phyloP scores from a whole-genome alignment of 2,797 vertebrate species.

The Kryptolebias ocellatus region DNA sequence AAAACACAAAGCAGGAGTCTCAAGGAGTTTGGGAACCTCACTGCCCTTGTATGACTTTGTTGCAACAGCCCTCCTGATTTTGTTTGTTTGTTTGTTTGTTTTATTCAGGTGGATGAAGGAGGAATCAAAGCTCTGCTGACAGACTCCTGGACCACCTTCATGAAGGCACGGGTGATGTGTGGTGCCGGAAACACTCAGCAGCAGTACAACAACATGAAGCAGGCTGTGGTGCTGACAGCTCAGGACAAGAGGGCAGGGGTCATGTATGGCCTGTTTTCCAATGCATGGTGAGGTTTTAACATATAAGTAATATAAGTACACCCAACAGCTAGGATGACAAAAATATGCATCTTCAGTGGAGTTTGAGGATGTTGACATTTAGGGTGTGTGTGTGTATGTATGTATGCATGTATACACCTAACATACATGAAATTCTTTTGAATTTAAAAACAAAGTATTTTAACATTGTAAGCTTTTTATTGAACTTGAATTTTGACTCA shows the following conservation, averaged over 20 bases:
- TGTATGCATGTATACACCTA: too few species aligned
- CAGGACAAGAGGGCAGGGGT: slow-evolving; percentile 75
- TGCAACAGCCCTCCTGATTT: background rate
- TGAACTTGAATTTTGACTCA: too few species aligned
- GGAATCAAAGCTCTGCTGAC: slow-evolving; percentile 73
- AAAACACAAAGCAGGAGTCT: background rate
- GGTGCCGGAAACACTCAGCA: slow-evolving; percentile 79
- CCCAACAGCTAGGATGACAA: too few species aligned
- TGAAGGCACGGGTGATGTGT: slow-evolving; percentile 86
- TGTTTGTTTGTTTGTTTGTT: background rate
- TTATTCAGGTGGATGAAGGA: slow-evolving; percentile 82
- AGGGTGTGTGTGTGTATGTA: too few species aligned
- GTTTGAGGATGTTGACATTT: background rate
- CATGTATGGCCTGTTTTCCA: slow-evolving; percentile 86
- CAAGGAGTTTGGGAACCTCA: background rate
- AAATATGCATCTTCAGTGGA: background rate
- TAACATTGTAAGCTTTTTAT: too few species aligned
- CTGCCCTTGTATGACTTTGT: background rate
- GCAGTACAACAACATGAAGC: slow-evolving; percentile 85
- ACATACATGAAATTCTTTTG: too few species aligned
- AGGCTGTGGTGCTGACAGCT: slow-evolving; percentile 79
- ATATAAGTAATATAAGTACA: background rate
- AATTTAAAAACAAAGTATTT: too few species aligned
- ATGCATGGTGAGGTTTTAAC: slow-evolving; percentile 80
- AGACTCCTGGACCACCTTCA: slow-evolving; percentile 86